Percentiles rank a stretch among this genome's conserved stretches.
Conservation (phyloP, 2,113 vertebrate species). For the Poeciliopsis retropinna region DNA sequence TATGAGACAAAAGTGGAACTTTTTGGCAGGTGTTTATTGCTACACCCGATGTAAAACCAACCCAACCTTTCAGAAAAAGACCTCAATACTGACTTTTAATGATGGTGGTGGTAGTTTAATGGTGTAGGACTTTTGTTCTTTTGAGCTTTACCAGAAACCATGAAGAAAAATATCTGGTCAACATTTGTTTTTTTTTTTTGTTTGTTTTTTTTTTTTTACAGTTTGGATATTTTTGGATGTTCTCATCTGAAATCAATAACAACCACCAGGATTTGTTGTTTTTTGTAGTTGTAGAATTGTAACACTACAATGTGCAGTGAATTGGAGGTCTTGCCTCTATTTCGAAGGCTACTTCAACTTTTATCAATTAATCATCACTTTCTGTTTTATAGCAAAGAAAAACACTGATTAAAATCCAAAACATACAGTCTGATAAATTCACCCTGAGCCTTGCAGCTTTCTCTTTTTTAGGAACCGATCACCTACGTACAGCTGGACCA, state of each 20-base stretch:
- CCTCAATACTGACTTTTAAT: not conserved
- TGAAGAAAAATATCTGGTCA: too few species aligned
- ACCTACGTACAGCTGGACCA: slow-evolving; percentile 5
- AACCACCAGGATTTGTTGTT: too few species aligned
- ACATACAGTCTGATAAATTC: not conserved
- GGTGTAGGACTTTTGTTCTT: not conserved
- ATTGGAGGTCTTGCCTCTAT: not conserved
- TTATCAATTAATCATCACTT: not conserved
- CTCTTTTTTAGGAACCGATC: slow-evolving; percentile 11
- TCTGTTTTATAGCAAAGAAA: too few species aligned
- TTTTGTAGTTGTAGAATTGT: too few species aligned
- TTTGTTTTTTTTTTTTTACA: too few species aligned
- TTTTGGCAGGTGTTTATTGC: not conserved
- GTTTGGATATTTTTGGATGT: too few species aligned
- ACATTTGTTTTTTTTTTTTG: too few species aligned
- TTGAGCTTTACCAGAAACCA: too few species aligned
- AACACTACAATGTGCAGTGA: too few species aligned
- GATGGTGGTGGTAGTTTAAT: not conserved
- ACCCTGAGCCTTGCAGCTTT: not conserved
- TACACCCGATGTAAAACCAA: not conserved
- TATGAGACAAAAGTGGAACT: not conserved
- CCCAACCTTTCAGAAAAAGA: not conserved
- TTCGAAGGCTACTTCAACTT: not conserved
- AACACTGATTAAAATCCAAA: not conserved
- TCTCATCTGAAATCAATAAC: too few species aligned